Percentiles rank a stretch among this genome's conserved stretches.
phyloP scores from a whole-genome alignment of 1,140 invertebrate genomes.

The Rhagoletis zephyria region DNA sequence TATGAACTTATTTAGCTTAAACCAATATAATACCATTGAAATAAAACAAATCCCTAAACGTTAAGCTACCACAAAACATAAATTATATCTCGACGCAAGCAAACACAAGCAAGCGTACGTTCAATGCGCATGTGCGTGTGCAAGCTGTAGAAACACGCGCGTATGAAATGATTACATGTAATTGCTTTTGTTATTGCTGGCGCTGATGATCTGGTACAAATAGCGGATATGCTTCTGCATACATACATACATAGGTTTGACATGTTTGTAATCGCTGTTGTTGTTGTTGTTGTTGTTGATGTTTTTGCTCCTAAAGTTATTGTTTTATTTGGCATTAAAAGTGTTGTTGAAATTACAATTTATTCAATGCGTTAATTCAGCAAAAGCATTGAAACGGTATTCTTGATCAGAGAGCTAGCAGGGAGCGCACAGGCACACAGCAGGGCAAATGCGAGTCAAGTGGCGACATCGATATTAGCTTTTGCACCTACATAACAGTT shows the following conservation, averaged over 20 bases:
- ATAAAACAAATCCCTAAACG: conserved; percentile 39
- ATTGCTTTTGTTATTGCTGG: conserved; percentile 16
- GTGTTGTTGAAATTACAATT: conserved; percentile 35
- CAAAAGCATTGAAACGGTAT: neutral
- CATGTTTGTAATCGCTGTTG: neutral
- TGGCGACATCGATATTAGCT: neutral
- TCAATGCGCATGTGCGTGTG: neutral
- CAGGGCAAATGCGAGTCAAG: neutral
- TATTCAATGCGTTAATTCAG: conserved; percentile 31
- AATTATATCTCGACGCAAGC: neutral
- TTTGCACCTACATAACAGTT: neutral
- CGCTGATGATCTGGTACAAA: neutral
- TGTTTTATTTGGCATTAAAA: conserved; percentile 23
- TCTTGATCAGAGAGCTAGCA: no score
- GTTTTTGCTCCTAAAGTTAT: no score
- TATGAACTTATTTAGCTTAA: neutral
- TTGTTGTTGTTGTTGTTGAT: neutral
- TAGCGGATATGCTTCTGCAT: neutral
- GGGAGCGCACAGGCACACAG: neutral
- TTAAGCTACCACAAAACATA: conserved; percentile 13
- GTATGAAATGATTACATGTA: neutral
- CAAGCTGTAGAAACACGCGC: neutral
- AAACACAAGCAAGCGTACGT: neutral
- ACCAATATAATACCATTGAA: neutral
- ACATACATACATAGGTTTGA: neutral